These are phyloP conservation scores for Actinia tenebrosa DNA, from an alignment of 64 coral and sea anemone species.

Conservation along the genomic window DNA sequence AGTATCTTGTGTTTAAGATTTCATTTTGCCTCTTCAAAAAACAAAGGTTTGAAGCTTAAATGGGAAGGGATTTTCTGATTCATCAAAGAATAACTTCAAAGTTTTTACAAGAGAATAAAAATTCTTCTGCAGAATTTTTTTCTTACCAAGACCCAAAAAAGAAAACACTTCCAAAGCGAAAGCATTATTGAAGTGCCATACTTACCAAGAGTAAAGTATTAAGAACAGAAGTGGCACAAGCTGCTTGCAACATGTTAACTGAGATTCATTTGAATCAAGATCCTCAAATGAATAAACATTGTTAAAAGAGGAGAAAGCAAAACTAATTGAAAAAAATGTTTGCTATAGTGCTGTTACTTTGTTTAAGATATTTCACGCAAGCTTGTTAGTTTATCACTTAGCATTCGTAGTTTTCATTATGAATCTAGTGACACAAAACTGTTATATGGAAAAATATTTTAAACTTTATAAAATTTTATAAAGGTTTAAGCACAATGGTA, in stretches of 20 bases:
- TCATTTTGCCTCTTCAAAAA: not conserved
- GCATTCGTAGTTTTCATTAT: not conserved
- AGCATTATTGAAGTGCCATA: not conserved
- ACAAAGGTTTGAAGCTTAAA: not conserved
- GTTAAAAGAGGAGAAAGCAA: not conserved
- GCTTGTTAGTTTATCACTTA: not conserved
- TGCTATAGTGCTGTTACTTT: not conserved
- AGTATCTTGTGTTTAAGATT: slow-evolving; percentile 1
- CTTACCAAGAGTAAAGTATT: no score
- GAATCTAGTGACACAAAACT: not conserved
- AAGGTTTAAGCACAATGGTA: not conserved
- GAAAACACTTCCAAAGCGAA: not conserved
- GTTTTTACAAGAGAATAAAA: not conserved
- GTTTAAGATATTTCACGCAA: not conserved
- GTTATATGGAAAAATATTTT: not conserved
- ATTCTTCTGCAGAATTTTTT: not conserved
- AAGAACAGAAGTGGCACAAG: not conserved
- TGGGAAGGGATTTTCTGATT: not conserved
- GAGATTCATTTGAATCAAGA: not conserved
- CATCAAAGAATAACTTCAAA: not conserved
- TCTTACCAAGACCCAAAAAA: not conserved
- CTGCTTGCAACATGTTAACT: not conserved
- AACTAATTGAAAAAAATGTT: not conserved
- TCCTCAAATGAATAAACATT: not conserved
- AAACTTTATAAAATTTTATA: no score